These are phyloP conservation scores for Ictalurus punctatus DNA, from an alignment of 2,113 vertebrate species.

Conservation along the genomic window DNA sequence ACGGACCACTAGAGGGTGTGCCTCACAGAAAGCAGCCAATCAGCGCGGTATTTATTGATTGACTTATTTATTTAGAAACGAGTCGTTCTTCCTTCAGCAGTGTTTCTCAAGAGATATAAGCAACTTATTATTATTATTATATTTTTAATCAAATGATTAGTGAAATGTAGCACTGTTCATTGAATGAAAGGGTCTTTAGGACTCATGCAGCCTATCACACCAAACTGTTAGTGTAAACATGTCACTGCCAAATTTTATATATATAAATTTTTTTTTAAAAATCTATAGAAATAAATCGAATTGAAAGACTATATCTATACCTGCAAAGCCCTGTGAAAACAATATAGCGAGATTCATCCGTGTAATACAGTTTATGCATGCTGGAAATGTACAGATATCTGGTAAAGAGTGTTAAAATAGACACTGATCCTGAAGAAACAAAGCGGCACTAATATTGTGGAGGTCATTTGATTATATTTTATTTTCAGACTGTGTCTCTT, in stretches of 20 bases:
- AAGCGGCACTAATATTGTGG: not conserved
- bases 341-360: not conserved
- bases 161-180: not conserved
- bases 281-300: not conserved
- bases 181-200: not conserved
- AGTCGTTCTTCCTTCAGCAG: not conserved
- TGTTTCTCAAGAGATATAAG: not conserved
- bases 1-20: conserved; percentile 34
- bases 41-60: not conserved
- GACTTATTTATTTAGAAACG: not conserved
- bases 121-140: not conserved
- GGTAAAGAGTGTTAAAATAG: not conserved
- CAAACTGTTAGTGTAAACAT: not conserved
- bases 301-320: not conserved
- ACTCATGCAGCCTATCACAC: not conserved
- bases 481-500: not conserved
- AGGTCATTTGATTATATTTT: not conserved
- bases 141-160: not conserved
- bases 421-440: not conserved
- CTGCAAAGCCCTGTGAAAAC: not conserved
- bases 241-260: too few species aligned
- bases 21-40: not conserved
- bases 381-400: not conserved
- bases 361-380: not conserved
- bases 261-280: too few species aligned